Conservation (phyloP, 1,140 invertebrate genomes). For the Drepana arcuata region DNA sequence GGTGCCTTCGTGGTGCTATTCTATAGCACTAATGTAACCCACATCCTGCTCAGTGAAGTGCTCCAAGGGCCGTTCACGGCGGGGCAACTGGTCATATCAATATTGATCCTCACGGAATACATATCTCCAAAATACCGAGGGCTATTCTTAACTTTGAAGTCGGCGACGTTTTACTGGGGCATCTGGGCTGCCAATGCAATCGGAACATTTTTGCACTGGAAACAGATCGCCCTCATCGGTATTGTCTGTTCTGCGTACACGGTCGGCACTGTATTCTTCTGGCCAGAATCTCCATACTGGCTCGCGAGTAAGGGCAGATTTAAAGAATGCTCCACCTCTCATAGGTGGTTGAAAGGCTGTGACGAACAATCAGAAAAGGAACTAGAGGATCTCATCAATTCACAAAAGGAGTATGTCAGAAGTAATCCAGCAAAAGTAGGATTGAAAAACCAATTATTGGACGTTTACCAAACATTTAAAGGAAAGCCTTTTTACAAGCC, state of each 20-base stretch:
- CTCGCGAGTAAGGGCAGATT: constrained; percentile 22
- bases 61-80: constrained; percentile 21
- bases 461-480: not conserved
- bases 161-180: constrained; percentile 27
- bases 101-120: constrained; percentile 25
- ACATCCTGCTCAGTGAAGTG: constrained; percentile 23
- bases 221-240: constrained; percentile 24
- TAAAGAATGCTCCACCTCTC: constrained; percentile 16
- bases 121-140: constrained; percentile 25
- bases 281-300: constrained; percentile 40
- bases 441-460: not conserved
- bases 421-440: constrained; percentile 3
- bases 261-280: constrained; percentile 12
- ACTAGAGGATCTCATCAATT: constrained; percentile 16
- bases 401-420: constrained; percentile 11
- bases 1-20: constrained; percentile 15
- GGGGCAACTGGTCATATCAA: constrained; percentile 17
- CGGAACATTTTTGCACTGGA: constrained; percentile 33
- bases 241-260: constrained; percentile 19
- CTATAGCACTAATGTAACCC: constrained; percentile 15
- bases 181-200: constrained; percentile 31
- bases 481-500: constrained; percentile 20
- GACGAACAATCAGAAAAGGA: constrained; percentile 19
- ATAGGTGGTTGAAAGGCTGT: constrained; percentile 25
- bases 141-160: constrained; percentile 25